Conservation (phyloP, 2,888 invertebrate species). For the Cephus pygmeus region DNA sequence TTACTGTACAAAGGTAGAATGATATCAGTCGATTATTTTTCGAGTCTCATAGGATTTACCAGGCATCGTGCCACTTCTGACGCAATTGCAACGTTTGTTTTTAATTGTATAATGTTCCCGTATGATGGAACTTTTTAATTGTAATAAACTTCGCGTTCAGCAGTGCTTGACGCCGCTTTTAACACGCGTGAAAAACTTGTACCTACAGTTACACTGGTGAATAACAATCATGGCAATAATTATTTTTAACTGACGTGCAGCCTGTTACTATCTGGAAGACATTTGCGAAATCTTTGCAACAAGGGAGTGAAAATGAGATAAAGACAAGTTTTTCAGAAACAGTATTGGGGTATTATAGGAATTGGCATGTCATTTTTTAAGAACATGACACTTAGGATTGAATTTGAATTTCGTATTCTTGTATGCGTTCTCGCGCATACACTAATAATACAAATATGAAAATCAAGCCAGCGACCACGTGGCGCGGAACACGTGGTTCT, state of each 20-base stretch:
- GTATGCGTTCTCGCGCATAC: background rate
- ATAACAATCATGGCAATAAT: background rate
- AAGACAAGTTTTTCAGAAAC: no score
- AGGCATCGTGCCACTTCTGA: background rate
- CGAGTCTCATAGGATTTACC: background rate
- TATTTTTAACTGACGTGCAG: background rate
- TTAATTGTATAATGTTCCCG: background rate
- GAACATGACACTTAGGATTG: background rate
- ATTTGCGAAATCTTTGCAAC: background rate
- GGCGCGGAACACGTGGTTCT: background rate
- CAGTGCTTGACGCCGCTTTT: background rate
- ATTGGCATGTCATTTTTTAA: background rate
- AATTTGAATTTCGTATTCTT: background rate
- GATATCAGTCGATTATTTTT: background rate
- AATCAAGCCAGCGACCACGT: background rate
- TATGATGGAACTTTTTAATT: background rate
- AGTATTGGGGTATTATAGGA: background rate
- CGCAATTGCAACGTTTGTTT: background rate
- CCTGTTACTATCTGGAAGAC: background rate
- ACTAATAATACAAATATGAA: background rate
- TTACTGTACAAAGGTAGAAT: background rate
- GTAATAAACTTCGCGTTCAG: background rate
- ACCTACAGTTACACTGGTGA: background rate
- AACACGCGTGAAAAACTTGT: background rate
- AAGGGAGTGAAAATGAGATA: background rate